Base-by-base conservation (phyloP, 1,140 invertebrate genomes). In the Diprion similis region DNA sequence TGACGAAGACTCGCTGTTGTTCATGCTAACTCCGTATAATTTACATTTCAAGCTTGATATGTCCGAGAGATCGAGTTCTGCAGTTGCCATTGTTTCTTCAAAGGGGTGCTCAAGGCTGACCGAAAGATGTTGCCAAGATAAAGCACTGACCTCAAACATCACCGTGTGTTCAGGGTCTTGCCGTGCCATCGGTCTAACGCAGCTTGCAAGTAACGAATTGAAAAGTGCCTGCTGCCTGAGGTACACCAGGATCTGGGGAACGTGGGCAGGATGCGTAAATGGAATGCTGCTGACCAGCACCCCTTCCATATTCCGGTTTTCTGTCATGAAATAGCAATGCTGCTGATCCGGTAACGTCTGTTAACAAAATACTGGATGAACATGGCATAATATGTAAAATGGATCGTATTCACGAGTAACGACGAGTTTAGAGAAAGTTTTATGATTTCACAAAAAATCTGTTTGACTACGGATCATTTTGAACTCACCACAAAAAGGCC, bases 251-350 rank as follows among this genome's bases (percentile, higher is more conserved):
- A 99, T 95, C 79, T 94, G 92, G 15, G 96, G 93, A n/a, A 99
- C 96, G 83, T 98, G 95, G 9, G 94, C 94, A 3, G 97, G 97
- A 89, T 98, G 97, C 3, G 95, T 97, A 84, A 98, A 98, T 0
- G 96, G 95, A 74, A 99, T 93, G 71, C 92, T 93, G 18, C 91
- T 90, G 17, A 98, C 92, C 78, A 97, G 84, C 46, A 95, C 92
- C 4, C 95, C 97, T 68, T 94, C 92, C 86, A 98, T 90, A 13
- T 91, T 91, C 76, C 91, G 92, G 74, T 92, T 92, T 82, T 96
- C 94, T 6, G 95, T 97, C 88, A 99, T 91, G 84, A 96, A 97
- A 84, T 98, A 99, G 82, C 95, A 96, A 84, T 99, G 97, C 48
- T 93, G 93, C 82, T 98, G 97, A 82, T 98, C 97, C 0, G 96